Evolutionary conservation across 2,113 vertebrate species (phyloP), one percentile per base, ranked within the genome.

Genomic region (Leptobrachium leishanense): DNA sequence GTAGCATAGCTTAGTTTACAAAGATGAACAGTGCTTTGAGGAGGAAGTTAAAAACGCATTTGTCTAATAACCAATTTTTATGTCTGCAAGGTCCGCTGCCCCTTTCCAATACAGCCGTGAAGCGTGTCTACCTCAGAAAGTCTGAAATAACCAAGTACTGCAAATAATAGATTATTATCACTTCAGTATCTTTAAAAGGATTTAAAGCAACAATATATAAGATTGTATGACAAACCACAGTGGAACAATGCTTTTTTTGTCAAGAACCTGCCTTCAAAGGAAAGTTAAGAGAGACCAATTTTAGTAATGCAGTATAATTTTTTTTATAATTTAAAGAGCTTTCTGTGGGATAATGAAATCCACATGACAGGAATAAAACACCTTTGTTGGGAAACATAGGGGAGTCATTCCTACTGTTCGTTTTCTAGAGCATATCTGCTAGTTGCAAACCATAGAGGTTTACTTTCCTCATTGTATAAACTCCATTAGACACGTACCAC

Each of bases 211-310:
- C 62, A 64, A 39, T 20, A 5, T 5, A 64, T 64, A 31, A 31
- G 39, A 64, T 64, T 20, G 15, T 5, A 64, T 64, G 62, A 39
- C 62, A 64, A 31, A 64, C 9, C 62, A 15, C 59, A 64, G 15
- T 8, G 13, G n/a, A 64, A 64, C 3, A 39, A 64, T 5, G 6
- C 62, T 31, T 31, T 39, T 64, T 64, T 31, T 31, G 20, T 64
- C 62, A 20, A 13, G 10, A 13, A 6, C n/a, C 62, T 64, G 62
- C 5, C 62, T 64, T 5, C 20, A 64, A 64, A 62, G 59, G 11
- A n/a, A 64, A 64, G 62, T n/a, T 64, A 64, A 64, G 39, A 64
- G 62, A 64, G 62, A 64, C 62, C 62, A 31, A 64, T 64, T 64
- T 39, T 39, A 20, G 20, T 64, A 64, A 64, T 64, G 62, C 62